phyloP scores from a whole-genome alignment of 1,140 invertebrate genomes.

The Cydia splendana region DNA sequence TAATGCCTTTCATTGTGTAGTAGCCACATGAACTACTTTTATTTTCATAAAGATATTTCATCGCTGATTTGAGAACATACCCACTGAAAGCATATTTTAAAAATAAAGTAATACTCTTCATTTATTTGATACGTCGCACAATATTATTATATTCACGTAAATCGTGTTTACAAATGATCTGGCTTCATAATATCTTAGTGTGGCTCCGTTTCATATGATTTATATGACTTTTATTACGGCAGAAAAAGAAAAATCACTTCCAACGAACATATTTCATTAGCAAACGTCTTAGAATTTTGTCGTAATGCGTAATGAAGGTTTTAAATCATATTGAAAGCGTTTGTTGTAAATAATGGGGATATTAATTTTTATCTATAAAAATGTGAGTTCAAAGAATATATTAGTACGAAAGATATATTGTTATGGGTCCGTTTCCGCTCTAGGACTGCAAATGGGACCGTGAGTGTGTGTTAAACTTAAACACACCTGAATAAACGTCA shows the following conservation, averaged over 20 bases:
- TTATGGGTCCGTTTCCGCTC: not conserved
- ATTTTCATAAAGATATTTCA: no score
- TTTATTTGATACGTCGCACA: not conserved
- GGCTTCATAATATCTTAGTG: slow-evolving; percentile 4
- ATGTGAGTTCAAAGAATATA: not conserved
- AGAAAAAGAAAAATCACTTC: not conserved
- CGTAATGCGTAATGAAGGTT: not conserved
- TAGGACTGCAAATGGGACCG: no score
- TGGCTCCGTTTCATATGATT: slow-evolving; percentile 4
- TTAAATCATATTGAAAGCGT: slow-evolving; percentile 27
- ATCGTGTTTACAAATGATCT: not conserved
- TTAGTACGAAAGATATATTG: not conserved
- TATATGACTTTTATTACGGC: slow-evolving; percentile 10
- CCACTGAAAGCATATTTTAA: not conserved
- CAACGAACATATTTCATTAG: not conserved
- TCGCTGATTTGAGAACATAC: no score
- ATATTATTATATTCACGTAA: not conserved
- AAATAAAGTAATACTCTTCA: not conserved
- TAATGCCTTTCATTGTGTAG: no score
- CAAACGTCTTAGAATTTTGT: slow-evolving; percentile 21
- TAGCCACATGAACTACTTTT: no score
- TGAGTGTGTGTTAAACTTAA: no score
- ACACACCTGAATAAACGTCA: no score
- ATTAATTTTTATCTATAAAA: slow-evolving; percentile 11
- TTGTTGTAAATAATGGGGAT: not conserved